Evolutionary conservation across 2,113 vertebrate genomes (phyloP), one percentile per base, ranked within the genome.

Genomic region (Ailuropoda melanoleuca): DNA sequence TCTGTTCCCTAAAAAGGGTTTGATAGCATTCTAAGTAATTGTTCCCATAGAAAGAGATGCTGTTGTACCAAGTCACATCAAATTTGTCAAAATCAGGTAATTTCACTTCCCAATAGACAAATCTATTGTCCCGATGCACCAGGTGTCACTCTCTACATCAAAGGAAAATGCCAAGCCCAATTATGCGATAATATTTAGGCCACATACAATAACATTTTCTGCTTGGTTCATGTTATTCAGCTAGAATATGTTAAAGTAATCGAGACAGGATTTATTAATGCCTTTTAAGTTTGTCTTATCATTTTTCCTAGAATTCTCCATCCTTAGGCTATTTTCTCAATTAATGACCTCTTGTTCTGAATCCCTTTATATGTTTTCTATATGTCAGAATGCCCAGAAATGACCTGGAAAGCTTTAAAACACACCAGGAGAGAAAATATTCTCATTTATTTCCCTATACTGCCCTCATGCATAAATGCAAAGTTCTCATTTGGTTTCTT

Each of bases 281-380:
- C 29, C 24, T 95, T 90, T 66, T 29, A 84, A n/a, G 26, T 74
- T 72, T 64, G 46, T 37, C 50, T 82, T 84, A 8, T 64, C 66
- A 82, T 78, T 95, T 89, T 91, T 77, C 56, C 74, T 58, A 29
- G 68, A 95, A 85, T 85, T 93, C 48, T 31, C 80, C 50, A 84
- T 55, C 62, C 21, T 68, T 77, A 48, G 18, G 37, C 26, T 23
- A 88, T 88, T 96, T 96, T 81, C 83, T 81, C 81, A 93, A 77
- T n/a, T 29, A 66, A 62, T 21, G n/a, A 55, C 60, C 46, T 80
- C 62, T 89, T 29, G 39, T 48, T 92, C 56, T 74, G 46, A 95
- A 84, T 72, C 56, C 68, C 43, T 84, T 88, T 78, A 39, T 34
- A 62, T 0, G 1, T 55, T 92, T 91, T 77, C 18, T 62, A 3